Conservation (phyloP, 2,888 invertebrate genomes). For the Strigamia crassipes region DNA sequence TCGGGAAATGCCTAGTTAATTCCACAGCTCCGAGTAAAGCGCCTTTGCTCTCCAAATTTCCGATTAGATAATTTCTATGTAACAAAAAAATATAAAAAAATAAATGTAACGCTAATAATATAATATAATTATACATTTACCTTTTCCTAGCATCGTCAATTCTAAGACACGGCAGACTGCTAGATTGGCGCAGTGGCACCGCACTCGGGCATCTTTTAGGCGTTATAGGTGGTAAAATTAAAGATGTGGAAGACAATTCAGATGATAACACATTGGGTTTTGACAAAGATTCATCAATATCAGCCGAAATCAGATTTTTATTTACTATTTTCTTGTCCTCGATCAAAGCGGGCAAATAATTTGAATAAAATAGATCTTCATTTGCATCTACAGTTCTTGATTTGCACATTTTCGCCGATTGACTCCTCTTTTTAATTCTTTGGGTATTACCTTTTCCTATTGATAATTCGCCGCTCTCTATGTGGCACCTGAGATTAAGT, state of each 20-base stretch:
- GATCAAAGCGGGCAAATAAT: background rate
- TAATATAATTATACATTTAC: background rate
- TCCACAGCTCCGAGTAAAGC: slow-evolving; percentile 80
- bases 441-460: background rate
- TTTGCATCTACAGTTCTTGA: background rate
- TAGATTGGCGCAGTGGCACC: background rate
- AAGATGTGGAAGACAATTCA: background rate
- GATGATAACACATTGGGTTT: background rate
- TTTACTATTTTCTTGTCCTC: background rate
- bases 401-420: background rate
- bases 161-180: background rate
- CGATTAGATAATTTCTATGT: slow-evolving; percentile 47
- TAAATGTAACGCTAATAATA: background rate
- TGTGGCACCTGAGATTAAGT: background rate
- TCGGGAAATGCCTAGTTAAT: slow-evolving; percentile 82
- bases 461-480: background rate
- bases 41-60: slow-evolving; percentile 46
- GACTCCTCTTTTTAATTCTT: background rate
- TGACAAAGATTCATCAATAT: background rate
- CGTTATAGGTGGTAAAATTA: slow-evolving; percentile 29
- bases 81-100: slow-evolving; percentile 29
- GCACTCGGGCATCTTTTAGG: background rate
- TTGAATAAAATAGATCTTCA: background rate
- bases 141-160: slow-evolving; percentile 13
- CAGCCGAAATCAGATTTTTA: background rate